Evolutionary conservation across 2,113 vertebrate genomes (phyloP).

Genomic region (Cyphotilapia sp.): DNA sequence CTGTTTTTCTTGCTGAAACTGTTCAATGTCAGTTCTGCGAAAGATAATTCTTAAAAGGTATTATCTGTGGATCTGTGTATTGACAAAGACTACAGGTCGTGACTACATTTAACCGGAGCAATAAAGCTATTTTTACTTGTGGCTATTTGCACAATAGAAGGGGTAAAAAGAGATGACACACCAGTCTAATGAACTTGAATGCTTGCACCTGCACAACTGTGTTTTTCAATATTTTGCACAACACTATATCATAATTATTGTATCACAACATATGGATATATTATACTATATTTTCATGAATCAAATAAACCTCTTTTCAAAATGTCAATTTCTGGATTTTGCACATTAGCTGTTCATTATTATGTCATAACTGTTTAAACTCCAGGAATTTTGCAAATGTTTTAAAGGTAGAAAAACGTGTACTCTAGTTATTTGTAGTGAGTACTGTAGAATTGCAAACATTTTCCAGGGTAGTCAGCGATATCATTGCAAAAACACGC

Average conservation of each 20-base stretch:
- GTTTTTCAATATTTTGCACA: neutral
- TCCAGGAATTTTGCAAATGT: neutral
- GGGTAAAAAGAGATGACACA: neutral
- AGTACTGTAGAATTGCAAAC: neutral
- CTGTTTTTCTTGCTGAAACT: neutral
- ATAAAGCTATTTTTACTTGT: neutral
- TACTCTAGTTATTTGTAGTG: neutral
- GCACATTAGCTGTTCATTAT: neutral
- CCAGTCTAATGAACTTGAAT: neutral
- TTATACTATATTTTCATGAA: neutral
- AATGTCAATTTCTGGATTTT: neutral
- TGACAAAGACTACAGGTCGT: neutral
- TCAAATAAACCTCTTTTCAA: neutral
- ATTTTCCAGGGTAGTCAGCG: neutral
- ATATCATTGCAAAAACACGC: neutral
- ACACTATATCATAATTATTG: neutral
- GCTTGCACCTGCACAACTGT: neutral
- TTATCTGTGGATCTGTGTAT: neutral
- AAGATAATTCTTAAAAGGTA: neutral
- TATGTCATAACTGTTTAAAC: neutral
- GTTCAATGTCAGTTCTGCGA: neutral
- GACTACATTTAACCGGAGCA: rapidly evolving
- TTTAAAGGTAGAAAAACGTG: neutral
- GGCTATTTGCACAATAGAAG: neutral
- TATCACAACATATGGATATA: neutral